Evolutionary conservation across 2,888 invertebrate genomes (phyloP), one percentile per base, ranked within the genome.

Genomic region (Melinaea menophilus): DNA sequence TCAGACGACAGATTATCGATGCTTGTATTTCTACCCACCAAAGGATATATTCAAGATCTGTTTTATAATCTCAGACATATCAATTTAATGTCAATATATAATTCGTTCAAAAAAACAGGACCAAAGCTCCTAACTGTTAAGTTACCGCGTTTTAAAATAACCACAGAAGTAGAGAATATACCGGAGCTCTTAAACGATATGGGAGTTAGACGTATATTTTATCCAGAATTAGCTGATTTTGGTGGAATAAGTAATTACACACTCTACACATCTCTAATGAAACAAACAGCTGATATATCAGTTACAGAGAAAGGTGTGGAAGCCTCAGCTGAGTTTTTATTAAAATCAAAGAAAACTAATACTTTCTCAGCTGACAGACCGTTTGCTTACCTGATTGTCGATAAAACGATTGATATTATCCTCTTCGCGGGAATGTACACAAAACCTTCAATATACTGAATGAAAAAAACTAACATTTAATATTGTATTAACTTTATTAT

Each of bases 351-450:
- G 2, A 64, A 68, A 0, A 60, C 51, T 37, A 55, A 66, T 41
- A 71, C 79, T 2, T 88, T 86, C 59, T 62, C 69, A 12, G 85
- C 74, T 0, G 77, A 88, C 61, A 76, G 66, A 51, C 85, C 88
- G 0, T 88, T 88, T 47, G 84, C 75, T 0, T 88, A 75, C 56
- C 75, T 85, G 64, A 70, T 88, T 46, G 78, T 83, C 2, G 84
- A 88, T 69, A 84, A 68, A 68, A 68, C 61, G 35, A 81, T 81
- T 0, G 81, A 86, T 37, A 75, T 85, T 5, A 83, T 88, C 55
- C 62, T 86, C 5, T 86, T 82, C 41, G 84, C 82, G 62, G 88
- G 88, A 37, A 75, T 78, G 47, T 88, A 86, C 67, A 79, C 79
- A 0, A 35, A 64, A 5, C 86, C 87, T 1, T 69, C 71, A 62